Evolutionary conservation across 2,888 invertebrate species (phyloP).

Genomic region (Colletes collaris): DNA sequence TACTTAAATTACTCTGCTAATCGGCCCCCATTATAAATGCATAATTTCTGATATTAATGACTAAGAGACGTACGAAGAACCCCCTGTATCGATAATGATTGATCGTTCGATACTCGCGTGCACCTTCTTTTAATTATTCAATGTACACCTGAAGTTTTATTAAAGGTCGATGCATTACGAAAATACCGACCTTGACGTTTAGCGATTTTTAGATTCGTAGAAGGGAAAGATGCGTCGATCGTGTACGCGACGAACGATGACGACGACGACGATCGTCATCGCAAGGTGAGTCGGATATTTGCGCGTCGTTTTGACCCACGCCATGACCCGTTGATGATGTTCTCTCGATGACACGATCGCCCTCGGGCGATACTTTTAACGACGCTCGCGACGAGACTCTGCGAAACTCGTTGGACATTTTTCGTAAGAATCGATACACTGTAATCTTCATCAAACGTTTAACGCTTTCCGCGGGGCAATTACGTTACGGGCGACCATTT

Average conservation of each 20-base stretch:
- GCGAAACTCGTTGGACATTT: background rate
- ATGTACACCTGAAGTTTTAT: too few species aligned
- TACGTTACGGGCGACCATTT: background rate
- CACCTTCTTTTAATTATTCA: too few species aligned
- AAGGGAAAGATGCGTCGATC: conserved; percentile 8
- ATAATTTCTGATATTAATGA: too few species aligned
- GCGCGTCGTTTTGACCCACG: conserved; percentile 55
- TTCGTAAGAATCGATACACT: background rate
- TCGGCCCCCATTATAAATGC: too few species aligned
- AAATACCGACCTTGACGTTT: background rate
- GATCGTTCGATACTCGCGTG: too few species aligned
- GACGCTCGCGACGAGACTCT: background rate
- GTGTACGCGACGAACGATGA: conserved; percentile 20
- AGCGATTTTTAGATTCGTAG: background rate
- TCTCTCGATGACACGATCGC: conserved; percentile 54
- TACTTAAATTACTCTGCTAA: too few species aligned
- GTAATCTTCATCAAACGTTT: background rate
- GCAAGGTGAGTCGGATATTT: conserved; percentile 59
- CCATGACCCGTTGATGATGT: conserved; percentile 49
- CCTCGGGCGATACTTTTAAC: conserved; percentile 52
- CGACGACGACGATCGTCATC: conserved; percentile 33
- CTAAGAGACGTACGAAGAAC: too few species aligned
- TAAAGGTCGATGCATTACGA: too few species aligned
- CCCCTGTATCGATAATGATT: too few species aligned
- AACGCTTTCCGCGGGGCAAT: background rate